Evolutionary conservation across 2,113 vertebrate genomes (phyloP), one percentile per base, ranked within the genome.

Genomic region (Corapipo altera): DNA sequence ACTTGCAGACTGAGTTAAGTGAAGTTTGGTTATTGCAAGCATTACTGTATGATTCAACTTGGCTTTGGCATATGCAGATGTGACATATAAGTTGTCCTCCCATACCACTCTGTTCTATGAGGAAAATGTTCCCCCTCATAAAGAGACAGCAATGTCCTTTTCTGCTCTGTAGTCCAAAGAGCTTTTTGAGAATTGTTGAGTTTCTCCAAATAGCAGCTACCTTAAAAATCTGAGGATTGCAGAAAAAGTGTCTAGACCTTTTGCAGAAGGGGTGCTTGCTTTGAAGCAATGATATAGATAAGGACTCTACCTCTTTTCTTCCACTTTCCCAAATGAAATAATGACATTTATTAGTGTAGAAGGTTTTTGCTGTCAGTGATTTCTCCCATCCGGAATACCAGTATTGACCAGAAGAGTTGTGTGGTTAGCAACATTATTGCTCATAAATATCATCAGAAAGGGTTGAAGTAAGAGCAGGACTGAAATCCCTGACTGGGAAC

Each of bases 71-170:
- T 55, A 33, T 35, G 14, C 15, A 22, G 21, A 9, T 57, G 3
- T 10, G 15, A 46, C 12, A 26, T 11, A 0, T 1, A 51, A 30
- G 19, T 43, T 1, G 0, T 67, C 61, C 26, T 66, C 17, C 37
- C 19, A 35, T 39, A 43, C 57, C 13, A 7, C 21, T 61, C 18
- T 46, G 1, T 67, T 43, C 48, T 35, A 3, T 20, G 37, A 69
- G 27, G 7, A 26, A 67, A 30, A 11, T n/a, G 23, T 64, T 70
- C 28, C 10, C 27, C 65, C 10, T 21, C 6, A 43, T 57, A 64
- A 48, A 22, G 43, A 37, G 39, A 11, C 49, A 37, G 11, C 26
- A 9, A 3, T 67, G 49, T 26, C 26, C 13, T 57, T n/a, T 35
- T 67, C 41, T 70, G 33, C 24, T 75, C 27, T 37, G 21, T 70